Evolutionary conservation across 2,113 vertebrate genomes (phyloP), one percentile per base, ranked within the genome.

Genomic region (Mus musculus): DNA sequence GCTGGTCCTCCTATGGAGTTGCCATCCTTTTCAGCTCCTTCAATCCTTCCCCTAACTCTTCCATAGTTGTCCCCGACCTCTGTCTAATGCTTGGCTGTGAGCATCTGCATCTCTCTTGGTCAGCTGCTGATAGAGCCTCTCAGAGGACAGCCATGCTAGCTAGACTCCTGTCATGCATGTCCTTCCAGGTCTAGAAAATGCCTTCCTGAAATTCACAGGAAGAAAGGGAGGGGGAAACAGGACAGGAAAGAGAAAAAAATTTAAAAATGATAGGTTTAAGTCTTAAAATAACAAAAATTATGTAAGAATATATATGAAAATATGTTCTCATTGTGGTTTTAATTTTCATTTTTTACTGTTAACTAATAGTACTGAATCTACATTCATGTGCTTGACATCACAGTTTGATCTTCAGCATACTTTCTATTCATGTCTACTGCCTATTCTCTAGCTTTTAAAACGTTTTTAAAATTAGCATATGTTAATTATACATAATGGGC

Each of bases 401-500:
- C 59, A 65, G 39, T 65, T 85, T 85, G 81, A 30, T 65, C 24
- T 65, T 46, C 61, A 65, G 81, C 39, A 30, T 46, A 85, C 30
- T 65, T 85, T 85, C 59, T 65, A 65, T 85, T 85, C 59, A 65
- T 65, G 6, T 65, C 59, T 42, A 63, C 81, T 82, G 56, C 22
- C 80, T 65, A 85, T 65, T 65, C 65, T 85, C 39, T 63, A 85
- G 59, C 59, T 85, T 84, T 85, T 46, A 85, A 85, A 63, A 42
- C 46, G 56, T 84, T 85, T 65, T 85, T 65, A 19, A 65, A 85
- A 85, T 65, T 85, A 85, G 81, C 59, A 30, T 84, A 84, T 85
- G 81, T 42, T 85, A 85, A 85, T 85, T 85, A 85, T 85, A 85
- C 59, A 46, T 85, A 85, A 85, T 85, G 39, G 81, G 59, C 63